These are phyloP conservation scores for Petromus typicus DNA, from an alignment of 2,113 vertebrate species.

Conservation along the genomic window DNA sequence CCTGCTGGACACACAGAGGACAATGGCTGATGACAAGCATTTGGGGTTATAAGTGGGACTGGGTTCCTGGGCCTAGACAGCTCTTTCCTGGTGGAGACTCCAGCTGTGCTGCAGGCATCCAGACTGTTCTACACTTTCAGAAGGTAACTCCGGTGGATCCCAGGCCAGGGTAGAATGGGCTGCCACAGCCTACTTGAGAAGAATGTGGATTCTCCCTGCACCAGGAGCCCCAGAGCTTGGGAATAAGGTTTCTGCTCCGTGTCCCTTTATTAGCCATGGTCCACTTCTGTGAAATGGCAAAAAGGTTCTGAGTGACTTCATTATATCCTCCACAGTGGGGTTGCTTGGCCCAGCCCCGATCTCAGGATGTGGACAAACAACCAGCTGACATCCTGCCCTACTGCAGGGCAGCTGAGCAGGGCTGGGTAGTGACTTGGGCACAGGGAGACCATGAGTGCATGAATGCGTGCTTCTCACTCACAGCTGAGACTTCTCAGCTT, in stretches of 20 bases:
- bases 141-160: not conserved
- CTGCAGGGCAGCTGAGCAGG: not conserved
- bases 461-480: conserved; percentile 65
- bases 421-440: not conserved
- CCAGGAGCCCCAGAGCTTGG: not conserved
- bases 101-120: not conserved
- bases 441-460: not conserved
- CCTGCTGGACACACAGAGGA: not conserved
- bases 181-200: not conserved
- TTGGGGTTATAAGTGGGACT: not conserved
- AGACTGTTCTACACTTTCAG: not conserved
- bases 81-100: not conserved
- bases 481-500: conserved; percentile 76
- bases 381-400: not conserved
- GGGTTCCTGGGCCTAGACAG: not conserved
- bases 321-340: not conserved
- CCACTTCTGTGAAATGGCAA: not conserved
- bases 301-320: not conserved
- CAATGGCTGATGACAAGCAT: not conserved
- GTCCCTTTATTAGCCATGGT: not conserved
- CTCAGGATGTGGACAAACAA: not conserved
- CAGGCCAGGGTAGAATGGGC: not conserved
- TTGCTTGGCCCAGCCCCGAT: not conserved
- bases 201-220: not conserved
- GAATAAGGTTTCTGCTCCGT: not conserved